Evolutionary conservation across 2,113 vertebrate genomes (phyloP), one percentile per base, ranked within the genome.

Genomic region (Tamias sibiricus): DNA sequence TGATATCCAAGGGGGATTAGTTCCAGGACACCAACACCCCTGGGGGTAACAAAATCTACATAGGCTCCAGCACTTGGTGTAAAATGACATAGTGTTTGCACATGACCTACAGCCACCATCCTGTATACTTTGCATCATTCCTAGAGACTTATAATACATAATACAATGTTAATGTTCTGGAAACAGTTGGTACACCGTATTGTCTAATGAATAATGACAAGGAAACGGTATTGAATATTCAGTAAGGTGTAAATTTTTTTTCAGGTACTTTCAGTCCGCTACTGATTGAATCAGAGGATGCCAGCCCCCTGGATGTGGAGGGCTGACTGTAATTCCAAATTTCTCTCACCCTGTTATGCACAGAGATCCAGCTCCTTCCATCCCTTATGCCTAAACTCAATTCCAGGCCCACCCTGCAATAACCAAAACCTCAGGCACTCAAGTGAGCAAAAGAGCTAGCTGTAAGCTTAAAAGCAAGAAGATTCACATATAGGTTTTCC

Each of bases 381-480:
- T 52, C 24, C 52, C 32, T 86, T 71, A 35, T 9, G 52, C 47
- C 79, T 66, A 80, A 76, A 92, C 28, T 95, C 42, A 94, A 17
- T 20, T 85, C 76, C 40, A 74, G 32, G 37, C 24, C 47, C 24
- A 87, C 87, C 4, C 6, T n/a, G 91, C 32, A 74, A 75, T 17
- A 85, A 24, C 42, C 59, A 88, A 92, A 96, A 69, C 17, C 35
- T 95, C 35, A 84, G 40, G 37, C 83, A 76, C 28, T 84, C 20
- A 85, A 32, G 88, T 68, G 49, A 83, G 12, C 20, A 92, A 91
- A 91, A 77, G n/a, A 87, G 22, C 26, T 74, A 22, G 22, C 13
- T 81, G 0, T 77, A 49, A 52, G 24, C 37, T 91, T 47, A 96
- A 95, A 88, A 49, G 14, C 16, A 90, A 95, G 86, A 96, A 72